phyloP scores from a whole-genome alignment of 2,113 vertebrate species.

The Tympanuchus pallidicinctus region DNA sequence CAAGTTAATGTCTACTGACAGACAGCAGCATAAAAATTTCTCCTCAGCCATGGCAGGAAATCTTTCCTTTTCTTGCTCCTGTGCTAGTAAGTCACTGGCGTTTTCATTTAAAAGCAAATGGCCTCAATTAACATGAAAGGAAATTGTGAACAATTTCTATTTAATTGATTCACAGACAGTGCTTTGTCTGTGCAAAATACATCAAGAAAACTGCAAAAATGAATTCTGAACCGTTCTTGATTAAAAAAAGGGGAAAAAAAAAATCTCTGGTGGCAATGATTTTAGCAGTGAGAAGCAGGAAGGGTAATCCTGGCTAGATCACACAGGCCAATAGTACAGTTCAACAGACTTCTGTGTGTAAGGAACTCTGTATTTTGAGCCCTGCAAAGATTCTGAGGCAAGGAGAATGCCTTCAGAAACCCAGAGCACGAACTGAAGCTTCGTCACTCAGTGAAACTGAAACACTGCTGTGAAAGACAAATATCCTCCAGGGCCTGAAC shows the following conservation, averaged over 20 bases:
- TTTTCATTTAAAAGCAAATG: neutral
- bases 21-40: neutral
- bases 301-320: neutral
- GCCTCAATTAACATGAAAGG: slow-evolving; percentile 14
- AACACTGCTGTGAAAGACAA: neutral
- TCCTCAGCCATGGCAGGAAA: neutral
- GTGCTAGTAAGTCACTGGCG: neutral
- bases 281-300: neutral
- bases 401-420: neutral
- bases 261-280: neutral
- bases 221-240: neutral
- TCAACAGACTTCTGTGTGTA: neutral
- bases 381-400: neutral
- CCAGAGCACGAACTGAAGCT: neutral
- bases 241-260: neutral
- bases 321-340: neutral
- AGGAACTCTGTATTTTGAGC: neutral
- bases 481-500: neutral
- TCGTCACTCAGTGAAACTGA: neutral
- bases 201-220: neutral
- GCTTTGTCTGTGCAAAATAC: neutral
- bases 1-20: neutral
- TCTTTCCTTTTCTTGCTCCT: neutral
- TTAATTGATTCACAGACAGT: neutral
- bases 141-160: slow-evolving; percentile 13